Base-by-base conservation (phyloP, 2,797 vertebrate genomes). In the Pygocentrus nattereri region DNA sequence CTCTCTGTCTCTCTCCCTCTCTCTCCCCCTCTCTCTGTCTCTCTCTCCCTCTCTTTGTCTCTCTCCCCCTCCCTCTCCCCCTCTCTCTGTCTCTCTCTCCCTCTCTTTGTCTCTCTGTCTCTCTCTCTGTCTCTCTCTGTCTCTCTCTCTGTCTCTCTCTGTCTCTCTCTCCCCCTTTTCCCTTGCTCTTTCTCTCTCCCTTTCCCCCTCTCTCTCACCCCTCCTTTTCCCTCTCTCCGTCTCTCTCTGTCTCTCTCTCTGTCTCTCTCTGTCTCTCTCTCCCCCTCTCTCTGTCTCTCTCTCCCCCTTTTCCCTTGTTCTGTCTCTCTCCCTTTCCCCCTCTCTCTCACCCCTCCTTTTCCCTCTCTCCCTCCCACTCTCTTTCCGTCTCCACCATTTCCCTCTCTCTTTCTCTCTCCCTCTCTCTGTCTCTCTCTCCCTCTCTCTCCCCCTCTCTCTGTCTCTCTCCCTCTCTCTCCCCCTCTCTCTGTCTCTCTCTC, bases 391-490 rank as follows among this genome's bases (percentile, higher is more conserved):
- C 52, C 16, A 52, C 15, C 52, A 6, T 11, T 11, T 72, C 25
- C 41, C 31, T 21, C 30, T 76, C 21, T 58, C 34, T 73, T 54
- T 75, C 34, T 47, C n/a, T n/a, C n/a, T n/a, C n/a, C n/a, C n/a
- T n/a, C n/a, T n/a, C n/a, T 38, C 72, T 74, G 52, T 18, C 59
- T 25, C 41, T 30, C 58, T n/a, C n/a, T n/a, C 12, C 68, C 25
- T 75, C 74, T 71, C 70, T 81, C 70, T 77, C 58, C 84, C 64
- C n/a, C n/a, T n/a, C n/a, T n/a, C n/a, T n/a, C n/a, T n/a, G n/a
- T n/a, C n/a, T n/a, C n/a, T n/a, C n/a, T n/a, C n/a, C n/a, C n/a
- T n/a, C n/a, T n/a, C n/a, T n/a, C n/a, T n/a, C n/a, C n/a, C n/a
- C n/a, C n/a, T n/a, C n/a, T n/a, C n/a, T n/a, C n/a, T n/a, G n/a